Evolutionary conservation across 1,140 invertebrate species (phyloP), one percentile per base, ranked within the genome.

Genomic region (Doryteuthis pealeii): DNA sequence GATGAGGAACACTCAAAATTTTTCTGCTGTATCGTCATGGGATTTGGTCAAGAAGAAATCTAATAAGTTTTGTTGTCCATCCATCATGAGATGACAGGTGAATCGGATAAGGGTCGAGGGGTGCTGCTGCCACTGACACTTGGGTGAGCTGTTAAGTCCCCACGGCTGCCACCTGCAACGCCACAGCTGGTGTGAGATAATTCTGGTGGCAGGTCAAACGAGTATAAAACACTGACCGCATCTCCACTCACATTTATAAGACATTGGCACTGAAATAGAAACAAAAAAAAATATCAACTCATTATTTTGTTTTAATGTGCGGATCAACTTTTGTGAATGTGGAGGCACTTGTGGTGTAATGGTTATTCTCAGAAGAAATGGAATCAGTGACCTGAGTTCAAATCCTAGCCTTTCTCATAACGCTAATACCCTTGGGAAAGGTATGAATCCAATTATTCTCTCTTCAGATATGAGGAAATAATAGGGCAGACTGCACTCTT

Each of bases 231-330:
- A 67, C 72, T 73, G 40, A 98, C 96, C 1, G 94, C 95, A 88
- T 99, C 96, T 28, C 96, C 96, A 58, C 95, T 95, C 10, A 98
- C 94, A 78, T 96, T 97, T 76, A 99, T 93, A 77, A 99, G 90
- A 90, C 96, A 98, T 86, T 97, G 95, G 67, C 83, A 82, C 86
- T 87, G 80, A 67, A 78, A 69, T 71, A 70, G 32, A 49, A 31
- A 15, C 32, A 32, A 74, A 31, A 54, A 28, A 26, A 62, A n/a
- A 49, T 33, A 54, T 12, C 33, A 26, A 67, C 32, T 32, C 54
- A 18, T 58, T 32, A 1, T 1, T 14, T 18, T 30, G 14, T 10
- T 14, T 32, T 32, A 68, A 70, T 35, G 67, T 35, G 3, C 22
- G 33, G 14, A n/a, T n/a, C n/a, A n/a, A n/a, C n/a, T n/a, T n/a